These are phyloP conservation scores for Lasioglossum marginatum DNA, from an alignment of 2,888 invertebrate species.

Conservation along the genomic window DNA sequence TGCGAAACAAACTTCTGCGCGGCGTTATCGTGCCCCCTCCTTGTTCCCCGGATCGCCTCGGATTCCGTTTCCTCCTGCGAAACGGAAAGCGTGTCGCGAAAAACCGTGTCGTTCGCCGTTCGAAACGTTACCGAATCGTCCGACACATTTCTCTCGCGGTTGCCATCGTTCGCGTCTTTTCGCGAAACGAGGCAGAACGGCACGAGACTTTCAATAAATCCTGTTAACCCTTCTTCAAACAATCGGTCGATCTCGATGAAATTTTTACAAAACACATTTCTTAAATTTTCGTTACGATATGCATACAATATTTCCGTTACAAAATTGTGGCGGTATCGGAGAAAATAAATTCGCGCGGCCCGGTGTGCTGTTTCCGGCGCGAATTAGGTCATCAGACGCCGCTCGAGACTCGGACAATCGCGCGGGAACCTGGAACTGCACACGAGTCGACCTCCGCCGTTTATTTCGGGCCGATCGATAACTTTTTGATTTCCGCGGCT, in stretches of 20 bases:
- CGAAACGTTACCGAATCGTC: background rate
- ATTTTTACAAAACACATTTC: too few species aligned
- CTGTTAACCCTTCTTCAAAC: background rate
- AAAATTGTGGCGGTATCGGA: background rate
- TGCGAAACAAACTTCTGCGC: constrained; percentile 70
- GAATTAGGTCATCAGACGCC: background rate
- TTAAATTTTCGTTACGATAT: too few species aligned
- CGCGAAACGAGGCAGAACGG: background rate
- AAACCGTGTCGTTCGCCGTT: background rate
- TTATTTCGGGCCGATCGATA: background rate
- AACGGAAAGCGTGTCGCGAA: constrained; percentile 48
- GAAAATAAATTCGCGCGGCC: background rate
- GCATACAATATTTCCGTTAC: too few species aligned
- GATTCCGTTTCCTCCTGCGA: constrained; percentile 58
- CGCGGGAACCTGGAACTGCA: background rate
- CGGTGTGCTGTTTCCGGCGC: background rate
- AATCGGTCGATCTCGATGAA: too few species aligned
- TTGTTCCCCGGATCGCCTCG: background rate
- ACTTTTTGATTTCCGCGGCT: constrained; percentile 2
- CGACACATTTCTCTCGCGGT: background rate
- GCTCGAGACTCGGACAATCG: background rate
- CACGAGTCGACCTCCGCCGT: background rate
- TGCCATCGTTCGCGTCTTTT: background rate
- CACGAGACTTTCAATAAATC: background rate
- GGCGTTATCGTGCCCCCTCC: constrained; percentile 57